A percentile compares a stretch with the other conserved stretches of the same genome.
Evolutionary conservation across 1,140 invertebrate species (phyloP).

Genomic region (Drosophila bocqueti): DNA sequence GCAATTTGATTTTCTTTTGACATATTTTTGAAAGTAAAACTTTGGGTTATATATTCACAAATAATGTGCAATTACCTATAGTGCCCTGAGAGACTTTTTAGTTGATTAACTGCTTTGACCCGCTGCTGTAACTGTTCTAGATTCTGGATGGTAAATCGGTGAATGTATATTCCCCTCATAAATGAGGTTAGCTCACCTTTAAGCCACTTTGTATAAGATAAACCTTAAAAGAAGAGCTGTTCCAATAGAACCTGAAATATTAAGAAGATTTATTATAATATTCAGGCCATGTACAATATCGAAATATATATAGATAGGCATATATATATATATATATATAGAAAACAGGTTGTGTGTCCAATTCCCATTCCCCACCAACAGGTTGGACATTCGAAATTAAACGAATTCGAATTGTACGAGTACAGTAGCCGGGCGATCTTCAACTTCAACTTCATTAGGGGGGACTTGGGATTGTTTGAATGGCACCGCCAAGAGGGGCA

Average conservation of each 20-base stretch:
- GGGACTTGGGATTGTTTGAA: conserved; percentile 82
- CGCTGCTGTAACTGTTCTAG: conserved; percentile 18
- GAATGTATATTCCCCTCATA: neutral
- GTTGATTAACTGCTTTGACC: conserved; percentile 69
- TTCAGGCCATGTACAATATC: neutral
- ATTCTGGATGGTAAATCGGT: conserved; percentile 16
- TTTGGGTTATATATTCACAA: conserved; percentile 56
- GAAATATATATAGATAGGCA: too few species aligned
- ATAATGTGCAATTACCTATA: conserved; percentile 72
- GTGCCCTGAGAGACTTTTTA: conserved; percentile 52
- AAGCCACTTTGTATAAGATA: neutral
- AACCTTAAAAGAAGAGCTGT: neutral
- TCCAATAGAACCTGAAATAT: neutral
- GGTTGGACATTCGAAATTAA: conserved; percentile 41
- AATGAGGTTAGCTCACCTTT: neutral
- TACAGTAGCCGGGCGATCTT: conserved; percentile 79
- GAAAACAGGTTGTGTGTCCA: conserved; percentile 30
- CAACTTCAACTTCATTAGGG: conserved; percentile 85
- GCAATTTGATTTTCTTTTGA: conserved; percentile 59
- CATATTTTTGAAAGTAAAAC: conserved; percentile 71
- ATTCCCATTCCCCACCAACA: conserved; percentile 10
- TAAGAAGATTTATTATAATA: neutral
- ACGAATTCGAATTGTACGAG: conserved; percentile 63
- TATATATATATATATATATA: neutral
- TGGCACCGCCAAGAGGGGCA: conserved; percentile 70